Percentiles rank a stretch among this genome's conserved stretches.
These are phyloP conservation scores for Pantala flavescens DNA, from an alignment of 1,140 invertebrate genomes.

Conservation along the genomic window DNA sequence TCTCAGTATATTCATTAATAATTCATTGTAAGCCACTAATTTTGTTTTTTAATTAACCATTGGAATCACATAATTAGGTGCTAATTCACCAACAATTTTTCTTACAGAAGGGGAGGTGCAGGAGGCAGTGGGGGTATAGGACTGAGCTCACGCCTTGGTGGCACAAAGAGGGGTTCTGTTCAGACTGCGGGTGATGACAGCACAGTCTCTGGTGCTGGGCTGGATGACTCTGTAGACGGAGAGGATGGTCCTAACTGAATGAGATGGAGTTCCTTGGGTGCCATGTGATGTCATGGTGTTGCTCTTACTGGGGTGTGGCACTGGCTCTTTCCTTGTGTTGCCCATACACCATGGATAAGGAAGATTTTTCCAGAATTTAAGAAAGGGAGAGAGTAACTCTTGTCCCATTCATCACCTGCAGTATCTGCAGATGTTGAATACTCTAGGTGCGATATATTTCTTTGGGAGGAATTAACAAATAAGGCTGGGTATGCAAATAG, in stretches of 20 bases:
- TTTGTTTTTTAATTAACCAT: too few relatives aligned
- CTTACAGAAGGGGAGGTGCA: conserved; percentile 33
- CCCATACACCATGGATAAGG: neutral
- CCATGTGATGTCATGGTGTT: neutral
- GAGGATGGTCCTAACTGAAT: conserved; percentile 26
- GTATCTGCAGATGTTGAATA: neutral
- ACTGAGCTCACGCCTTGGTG: conserved; percentile 47
- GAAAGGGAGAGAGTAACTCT: neutral
- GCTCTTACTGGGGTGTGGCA: neutral
- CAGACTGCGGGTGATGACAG: conserved; percentile 43
- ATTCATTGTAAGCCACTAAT: conserved; percentile 14
- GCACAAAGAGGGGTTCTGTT: conserved; percentile 56
- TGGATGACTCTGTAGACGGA: conserved; percentile 28
- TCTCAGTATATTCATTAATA: neutral
- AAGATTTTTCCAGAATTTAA: neutral
- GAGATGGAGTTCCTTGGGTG: too few relatives aligned
- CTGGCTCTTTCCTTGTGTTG: conserved; percentile 11
- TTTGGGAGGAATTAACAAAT: conserved; percentile 2
- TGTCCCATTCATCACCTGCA: neutral
- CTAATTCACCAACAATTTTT: conserved; percentile 9
- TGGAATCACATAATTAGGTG: too few relatives aligned
- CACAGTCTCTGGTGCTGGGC: conserved; percentile 46
- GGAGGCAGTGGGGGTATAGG: conserved; percentile 42
- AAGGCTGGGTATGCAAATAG: neutral
- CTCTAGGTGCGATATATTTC: neutral